A percentile compares a stretch with the other conserved stretches of the same genome.
Evolutionary conservation across 2,888 invertebrate species (phyloP).

Genomic region (Zygothrica quintamaculata): DNA sequence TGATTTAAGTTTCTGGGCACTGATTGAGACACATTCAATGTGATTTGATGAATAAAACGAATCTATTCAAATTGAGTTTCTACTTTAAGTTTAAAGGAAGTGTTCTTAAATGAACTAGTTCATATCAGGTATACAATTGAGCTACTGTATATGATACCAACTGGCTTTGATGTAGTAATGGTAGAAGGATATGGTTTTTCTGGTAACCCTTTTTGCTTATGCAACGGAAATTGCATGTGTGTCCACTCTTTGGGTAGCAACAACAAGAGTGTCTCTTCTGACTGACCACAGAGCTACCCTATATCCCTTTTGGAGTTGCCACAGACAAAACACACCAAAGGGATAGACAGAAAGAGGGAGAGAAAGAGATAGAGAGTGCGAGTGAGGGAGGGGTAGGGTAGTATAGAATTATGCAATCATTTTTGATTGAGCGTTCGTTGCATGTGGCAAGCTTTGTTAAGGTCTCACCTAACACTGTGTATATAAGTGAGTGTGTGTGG

Average conservation of each 20-base stretch:
- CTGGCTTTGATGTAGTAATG: too few relatives aligned
- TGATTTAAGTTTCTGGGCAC: too few relatives aligned
- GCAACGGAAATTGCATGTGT: too few relatives aligned
- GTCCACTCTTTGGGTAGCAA: too few relatives aligned
- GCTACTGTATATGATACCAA: too few relatives aligned
- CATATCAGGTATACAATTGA: background rate
- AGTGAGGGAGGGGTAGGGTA: background rate
- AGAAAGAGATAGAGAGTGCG: background rate
- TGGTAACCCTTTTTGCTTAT: too few relatives aligned
- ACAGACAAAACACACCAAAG: background rate
- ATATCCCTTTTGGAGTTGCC: background rate
- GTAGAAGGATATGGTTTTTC: too few relatives aligned
- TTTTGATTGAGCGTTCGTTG: constrained; percentile 23
- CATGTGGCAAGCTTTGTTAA: background rate
- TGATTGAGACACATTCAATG: too few relatives aligned
- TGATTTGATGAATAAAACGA: too few relatives aligned
- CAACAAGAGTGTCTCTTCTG: too few relatives aligned
- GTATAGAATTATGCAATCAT: constrained; percentile 24
- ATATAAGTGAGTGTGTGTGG: background rate
- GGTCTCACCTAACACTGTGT: background rate
- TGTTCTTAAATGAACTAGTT: background rate
- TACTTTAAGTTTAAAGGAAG: too few relatives aligned
- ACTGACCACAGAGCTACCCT: too few relatives aligned
- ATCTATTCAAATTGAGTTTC: background rate
- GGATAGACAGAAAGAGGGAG: background rate